These are phyloP conservation scores for Acanthornis magna DNA, from an alignment of 2,797 vertebrate genomes.

Conservation along the genomic window DNA sequence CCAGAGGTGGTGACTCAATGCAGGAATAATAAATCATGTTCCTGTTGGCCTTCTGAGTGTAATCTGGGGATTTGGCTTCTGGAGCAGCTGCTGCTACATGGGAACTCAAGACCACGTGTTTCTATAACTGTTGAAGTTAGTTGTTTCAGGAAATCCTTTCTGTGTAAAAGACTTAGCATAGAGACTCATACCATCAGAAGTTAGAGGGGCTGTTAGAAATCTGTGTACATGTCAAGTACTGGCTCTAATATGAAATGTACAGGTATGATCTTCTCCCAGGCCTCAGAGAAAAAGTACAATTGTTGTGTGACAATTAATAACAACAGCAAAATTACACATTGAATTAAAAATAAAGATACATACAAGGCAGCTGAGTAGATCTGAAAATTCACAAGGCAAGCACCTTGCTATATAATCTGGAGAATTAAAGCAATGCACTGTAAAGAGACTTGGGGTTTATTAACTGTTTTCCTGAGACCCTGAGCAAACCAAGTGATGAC, in stretches of 20 bases:
- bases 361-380: not conserved
- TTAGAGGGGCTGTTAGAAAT: not conserved
- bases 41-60: not conserved
- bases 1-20: not conserved
- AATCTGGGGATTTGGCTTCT: not conserved
- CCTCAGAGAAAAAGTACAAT: not conserved
- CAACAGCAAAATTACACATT: not conserved
- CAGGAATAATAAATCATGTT: not conserved
- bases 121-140: not conserved
- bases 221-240: not conserved
- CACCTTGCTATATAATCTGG: not conserved
- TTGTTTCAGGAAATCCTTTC: not conserved
- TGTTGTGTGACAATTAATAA: not conserved
- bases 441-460: not conserved
- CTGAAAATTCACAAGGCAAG: not conserved
- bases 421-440: not conserved
- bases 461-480: not conserved
- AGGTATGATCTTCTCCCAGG: not conserved
- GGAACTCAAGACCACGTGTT: not conserved
- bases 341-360: not conserved
- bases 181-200: accelerated
- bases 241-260: not conserved
- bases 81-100: not conserved
- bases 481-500: accelerated
- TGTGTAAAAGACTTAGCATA: not conserved